phyloP scores from a whole-genome alignment of 92 coral and sea anemone genomes.

The Siderastrea radians region DNA sequence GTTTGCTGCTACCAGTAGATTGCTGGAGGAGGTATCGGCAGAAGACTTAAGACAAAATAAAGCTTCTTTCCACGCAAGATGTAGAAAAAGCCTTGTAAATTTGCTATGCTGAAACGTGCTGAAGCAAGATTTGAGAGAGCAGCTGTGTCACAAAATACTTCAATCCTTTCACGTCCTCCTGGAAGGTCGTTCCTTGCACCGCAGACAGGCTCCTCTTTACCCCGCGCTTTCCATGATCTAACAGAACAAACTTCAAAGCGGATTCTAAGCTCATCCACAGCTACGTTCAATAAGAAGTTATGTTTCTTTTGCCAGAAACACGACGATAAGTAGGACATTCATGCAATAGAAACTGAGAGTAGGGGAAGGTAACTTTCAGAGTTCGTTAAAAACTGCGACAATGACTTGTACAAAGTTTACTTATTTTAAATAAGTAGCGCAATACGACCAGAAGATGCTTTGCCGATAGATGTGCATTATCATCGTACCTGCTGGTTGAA shows the following conservation, averaged over 20 bases:
- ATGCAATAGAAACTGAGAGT: slow-evolving; percentile 53
- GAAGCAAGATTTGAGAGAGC: slow-evolving; percentile 52
- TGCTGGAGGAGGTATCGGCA: slow-evolving; percentile 17
- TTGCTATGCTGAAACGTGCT: slow-evolving; percentile 46
- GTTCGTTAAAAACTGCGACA: slow-evolving; percentile 63
- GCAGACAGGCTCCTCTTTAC: not conserved
- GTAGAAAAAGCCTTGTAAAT: slow-evolving; percentile 39
- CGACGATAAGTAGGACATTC: slow-evolving; percentile 51
- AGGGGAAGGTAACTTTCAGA: slow-evolving; percentile 57
- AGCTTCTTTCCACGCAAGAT: slow-evolving; percentile 48
- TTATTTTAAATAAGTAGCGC: slow-evolving; percentile 38
- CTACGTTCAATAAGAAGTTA: slow-evolving; percentile 38
- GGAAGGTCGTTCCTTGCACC: slow-evolving; percentile 51
- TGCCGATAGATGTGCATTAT: slow-evolving; percentile 60
- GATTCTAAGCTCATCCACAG: slow-evolving; percentile 44
- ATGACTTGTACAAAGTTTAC: slow-evolving; percentile 59
- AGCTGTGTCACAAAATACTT: slow-evolving; percentile 42
- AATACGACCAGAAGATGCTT: slow-evolving; percentile 63
- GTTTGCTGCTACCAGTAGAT: slow-evolving; percentile 36
- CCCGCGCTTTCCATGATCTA: not conserved
- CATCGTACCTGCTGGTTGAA: slow-evolving; percentile 58
- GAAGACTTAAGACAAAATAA: slow-evolving; percentile 36
- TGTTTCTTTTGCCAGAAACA: slow-evolving; percentile 51
- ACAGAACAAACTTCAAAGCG: slow-evolving; percentile 31
- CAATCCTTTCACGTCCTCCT: slow-evolving; percentile 34